phyloP scores from a whole-genome alignment of 2,113 vertebrate genomes.

The Odocoileus hemionus region DNA sequence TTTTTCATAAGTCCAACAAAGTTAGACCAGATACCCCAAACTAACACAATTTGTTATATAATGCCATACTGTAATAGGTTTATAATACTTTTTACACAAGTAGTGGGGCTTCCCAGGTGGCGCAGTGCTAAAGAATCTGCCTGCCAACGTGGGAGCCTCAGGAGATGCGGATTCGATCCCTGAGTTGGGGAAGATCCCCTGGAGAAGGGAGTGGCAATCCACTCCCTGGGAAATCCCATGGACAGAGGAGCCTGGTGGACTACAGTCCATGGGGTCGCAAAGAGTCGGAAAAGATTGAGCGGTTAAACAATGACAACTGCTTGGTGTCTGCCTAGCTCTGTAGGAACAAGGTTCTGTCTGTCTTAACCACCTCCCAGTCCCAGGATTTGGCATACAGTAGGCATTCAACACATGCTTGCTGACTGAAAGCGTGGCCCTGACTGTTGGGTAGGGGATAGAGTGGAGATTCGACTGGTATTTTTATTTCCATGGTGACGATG shows the following conservation, averaged over 20 bases:
- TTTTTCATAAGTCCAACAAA: neutral
- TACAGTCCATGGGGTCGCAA: neutral
- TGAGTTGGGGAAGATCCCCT: neutral
- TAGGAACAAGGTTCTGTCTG: neutral
- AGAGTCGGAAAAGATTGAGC: neutral
- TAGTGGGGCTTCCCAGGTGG: neutral
- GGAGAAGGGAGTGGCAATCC: neutral
- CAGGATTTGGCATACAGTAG: neutral
- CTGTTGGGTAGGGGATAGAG: neutral
- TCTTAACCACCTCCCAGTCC: neutral
- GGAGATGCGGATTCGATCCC: neutral
- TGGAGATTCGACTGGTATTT: neutral
- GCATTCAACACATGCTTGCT: neutral
- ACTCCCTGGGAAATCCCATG: neutral
- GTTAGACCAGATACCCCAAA: neutral
- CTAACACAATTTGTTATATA: neutral
- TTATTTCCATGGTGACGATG: neutral
- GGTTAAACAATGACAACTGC: neutral
- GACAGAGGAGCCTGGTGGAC: neutral
- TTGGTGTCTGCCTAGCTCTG: neutral
- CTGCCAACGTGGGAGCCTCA: neutral
- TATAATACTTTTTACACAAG: neutral
- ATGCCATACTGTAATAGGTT: neutral
- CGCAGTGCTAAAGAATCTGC: neutral
- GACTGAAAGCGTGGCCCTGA: too few relatives aligned